Conservation (phyloP, 2,888 invertebrate species). For the Trissolcus brochymenae region DNA sequence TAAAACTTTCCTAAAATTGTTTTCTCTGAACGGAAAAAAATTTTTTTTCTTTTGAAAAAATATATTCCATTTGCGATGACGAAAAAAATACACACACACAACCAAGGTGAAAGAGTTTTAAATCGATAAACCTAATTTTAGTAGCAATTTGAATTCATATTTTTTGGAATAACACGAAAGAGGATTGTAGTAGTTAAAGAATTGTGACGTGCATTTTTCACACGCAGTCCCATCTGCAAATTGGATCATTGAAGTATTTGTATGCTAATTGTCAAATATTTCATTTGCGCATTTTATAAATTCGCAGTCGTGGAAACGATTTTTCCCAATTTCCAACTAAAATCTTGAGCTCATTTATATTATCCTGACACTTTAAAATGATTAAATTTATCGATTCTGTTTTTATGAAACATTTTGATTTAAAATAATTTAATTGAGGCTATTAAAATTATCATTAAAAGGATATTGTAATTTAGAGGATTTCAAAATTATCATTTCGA, state of each 20-base stretch:
- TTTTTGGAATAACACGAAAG: background rate
- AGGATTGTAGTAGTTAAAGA: background rate
- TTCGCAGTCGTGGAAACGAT: background rate
- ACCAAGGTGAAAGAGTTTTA: background rate
- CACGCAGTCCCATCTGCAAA: background rate
- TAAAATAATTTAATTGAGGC: background rate
- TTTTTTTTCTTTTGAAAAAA: background rate
- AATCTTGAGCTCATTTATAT: too few relatives aligned
- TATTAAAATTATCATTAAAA: background rate
- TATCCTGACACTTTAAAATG: too few relatives aligned
- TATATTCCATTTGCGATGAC: background rate
- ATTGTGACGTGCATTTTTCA: too few relatives aligned
- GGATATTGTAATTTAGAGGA: background rate
- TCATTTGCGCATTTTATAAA: background rate
- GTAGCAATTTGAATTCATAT: constrained; percentile 5
- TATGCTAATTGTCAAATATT: constrained; percentile 1
- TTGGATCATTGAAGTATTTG: background rate
- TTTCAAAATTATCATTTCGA: constrained; percentile 1
- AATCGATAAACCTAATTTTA: constrained; percentile 15
- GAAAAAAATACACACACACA: background rate
- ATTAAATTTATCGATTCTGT: too few relatives aligned
- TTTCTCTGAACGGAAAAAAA: background rate
- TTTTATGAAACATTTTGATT: background rate
- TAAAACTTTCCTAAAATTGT: background rate
- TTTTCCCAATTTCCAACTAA: background rate